phyloP scores from a whole-genome alignment of 1,140 invertebrate genomes.

The Dinothrombium tinctorium region DNA sequence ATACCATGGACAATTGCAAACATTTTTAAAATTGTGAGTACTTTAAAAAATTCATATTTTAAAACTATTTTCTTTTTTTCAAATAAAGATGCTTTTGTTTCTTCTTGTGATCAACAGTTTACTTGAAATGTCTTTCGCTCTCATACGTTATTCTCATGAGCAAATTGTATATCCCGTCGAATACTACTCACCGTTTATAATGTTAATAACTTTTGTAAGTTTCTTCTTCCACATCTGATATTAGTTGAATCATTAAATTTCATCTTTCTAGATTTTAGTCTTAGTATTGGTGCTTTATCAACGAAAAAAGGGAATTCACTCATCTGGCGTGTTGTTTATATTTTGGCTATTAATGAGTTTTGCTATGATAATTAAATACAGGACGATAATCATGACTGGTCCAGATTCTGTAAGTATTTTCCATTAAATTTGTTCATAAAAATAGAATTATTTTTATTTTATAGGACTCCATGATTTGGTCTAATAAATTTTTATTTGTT shows the following conservation, averaged over 20 bases:
- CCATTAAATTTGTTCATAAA: background rate
- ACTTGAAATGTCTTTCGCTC: too few relatives aligned
- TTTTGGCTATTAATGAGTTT: constrained; percentile 6
- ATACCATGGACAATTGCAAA: too few relatives aligned
- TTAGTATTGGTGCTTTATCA: background rate
- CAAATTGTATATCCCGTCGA: background rate
- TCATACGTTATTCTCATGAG: too few relatives aligned
- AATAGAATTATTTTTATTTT: background rate
- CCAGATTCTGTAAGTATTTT: background rate
- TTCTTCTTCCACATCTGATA: background rate
- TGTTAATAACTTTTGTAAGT: constrained; percentile 5
- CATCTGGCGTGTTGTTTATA: constrained; percentile 6
- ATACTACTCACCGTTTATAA: constrained; percentile 4
- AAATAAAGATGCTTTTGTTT: too few relatives aligned
- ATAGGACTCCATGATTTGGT: background rate
- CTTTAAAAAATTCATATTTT: too few relatives aligned
- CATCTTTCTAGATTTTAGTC: background rate
- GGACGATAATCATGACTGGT: background rate
- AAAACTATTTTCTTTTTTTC: too few relatives aligned
- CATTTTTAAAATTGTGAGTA: too few relatives aligned
- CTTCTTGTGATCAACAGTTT: too few relatives aligned
- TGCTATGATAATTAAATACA: constrained; percentile 1
- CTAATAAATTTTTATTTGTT: background rate
- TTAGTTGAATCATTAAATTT: background rate
- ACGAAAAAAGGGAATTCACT: constrained; percentile 2